These are phyloP conservation scores for Melangyna quadrimaculata DNA, from an alignment of 2,888 invertebrate genomes.

Conservation along the genomic window DNA sequence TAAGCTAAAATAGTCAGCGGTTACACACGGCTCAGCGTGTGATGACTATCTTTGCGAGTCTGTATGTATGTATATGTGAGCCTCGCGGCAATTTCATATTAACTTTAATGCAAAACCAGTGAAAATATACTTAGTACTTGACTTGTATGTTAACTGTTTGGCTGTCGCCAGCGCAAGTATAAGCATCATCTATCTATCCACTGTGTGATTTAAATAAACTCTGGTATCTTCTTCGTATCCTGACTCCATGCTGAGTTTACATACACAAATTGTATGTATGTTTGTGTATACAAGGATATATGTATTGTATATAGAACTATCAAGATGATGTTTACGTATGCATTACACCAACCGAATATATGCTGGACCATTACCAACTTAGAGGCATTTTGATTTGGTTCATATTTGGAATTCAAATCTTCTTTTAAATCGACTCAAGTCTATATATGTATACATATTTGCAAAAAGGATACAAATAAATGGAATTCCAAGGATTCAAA, in stretches of 20 bases:
- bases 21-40: neutral
- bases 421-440: slow-evolving; percentile 17
- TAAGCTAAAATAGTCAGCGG: slow-evolving; percentile 7
- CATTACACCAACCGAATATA: slow-evolving; percentile 63
- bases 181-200: slow-evolving; percentile 6
- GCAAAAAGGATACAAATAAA: slow-evolving; percentile 12
- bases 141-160: slow-evolving; percentile 57
- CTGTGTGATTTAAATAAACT: slow-evolving; percentile 53
- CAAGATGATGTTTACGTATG: slow-evolving; percentile 63
- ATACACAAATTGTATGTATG: neutral
- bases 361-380: slow-evolving; percentile 55
- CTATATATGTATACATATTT: neutral
- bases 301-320: neutral
- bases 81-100: slow-evolving; percentile 63
- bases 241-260: neutral
- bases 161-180: slow-evolving; percentile 40
- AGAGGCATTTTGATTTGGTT: slow-evolving; percentile 63
- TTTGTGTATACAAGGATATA: neutral
- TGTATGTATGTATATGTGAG: too few species aligned
- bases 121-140: slow-evolving; percentile 34
- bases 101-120: slow-evolving; percentile 42
- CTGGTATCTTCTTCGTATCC: neutral
- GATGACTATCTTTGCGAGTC: slow-evolving; percentile 18
- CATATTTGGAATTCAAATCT: slow-evolving; percentile 64
- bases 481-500: slow-evolving; percentile 14